Evolutionary conservation across 2,113 vertebrate species (phyloP).

Genomic region (Diadophis punctatus): DNA sequence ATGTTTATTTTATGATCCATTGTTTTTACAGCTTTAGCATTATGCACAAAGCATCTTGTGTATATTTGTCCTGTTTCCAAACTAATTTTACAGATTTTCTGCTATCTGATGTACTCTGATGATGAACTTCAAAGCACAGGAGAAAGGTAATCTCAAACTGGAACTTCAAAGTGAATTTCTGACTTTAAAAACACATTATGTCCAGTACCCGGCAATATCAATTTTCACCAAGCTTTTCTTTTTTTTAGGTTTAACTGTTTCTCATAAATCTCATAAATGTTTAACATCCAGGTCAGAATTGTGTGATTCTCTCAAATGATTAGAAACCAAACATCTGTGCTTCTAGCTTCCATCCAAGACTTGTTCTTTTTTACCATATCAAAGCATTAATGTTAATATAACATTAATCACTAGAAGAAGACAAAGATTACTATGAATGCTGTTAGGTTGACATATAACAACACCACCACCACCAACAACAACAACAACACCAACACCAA

Average conservation of each 20-base stretch:
- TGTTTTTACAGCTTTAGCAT: neutral
- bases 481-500: too few species aligned
- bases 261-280: neutral
- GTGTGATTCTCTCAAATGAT: neutral
- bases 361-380: neutral
- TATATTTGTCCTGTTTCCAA: neutral
- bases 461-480: too few species aligned
- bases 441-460: neutral
- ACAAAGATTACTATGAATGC: neutral
- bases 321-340: neutral
- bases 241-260: too few species aligned
- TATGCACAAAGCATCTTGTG: neutral
- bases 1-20: neutral
- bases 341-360: neutral
- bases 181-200: neutral
- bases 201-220: neutral
- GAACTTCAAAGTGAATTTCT: slow-evolving; percentile 6
- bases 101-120: slow-evolving; percentile 3
- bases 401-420: neutral
- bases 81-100: neutral
- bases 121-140: slow-evolving; percentile 11
- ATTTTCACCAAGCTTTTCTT: neutral
- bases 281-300: neutral
- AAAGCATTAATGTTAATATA: neutral
- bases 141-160: neutral